phyloP scores from a whole-genome alignment of 2,888 invertebrate species.

The Rhaphigaster nebulosa region DNA sequence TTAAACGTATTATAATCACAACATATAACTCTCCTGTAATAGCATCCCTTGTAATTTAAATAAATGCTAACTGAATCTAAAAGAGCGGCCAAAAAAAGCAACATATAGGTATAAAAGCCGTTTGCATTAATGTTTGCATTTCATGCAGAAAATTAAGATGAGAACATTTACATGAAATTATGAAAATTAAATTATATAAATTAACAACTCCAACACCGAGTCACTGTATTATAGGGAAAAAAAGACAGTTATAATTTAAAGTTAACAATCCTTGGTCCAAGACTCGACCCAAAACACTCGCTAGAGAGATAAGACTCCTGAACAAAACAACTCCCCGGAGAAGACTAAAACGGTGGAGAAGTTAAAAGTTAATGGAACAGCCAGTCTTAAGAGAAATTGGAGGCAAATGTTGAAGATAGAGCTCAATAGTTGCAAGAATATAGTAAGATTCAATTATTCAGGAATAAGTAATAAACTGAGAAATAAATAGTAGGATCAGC shows the following conservation, averaged over 20 bases:
- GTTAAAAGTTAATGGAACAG: conserved; percentile 17
- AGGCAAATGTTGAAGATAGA: not conserved
- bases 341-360: not conserved
- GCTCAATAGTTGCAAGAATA: no score
- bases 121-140: no score
- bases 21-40: no score
- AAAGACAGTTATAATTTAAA: not conserved
- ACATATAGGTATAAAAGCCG: no score
- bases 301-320: not conserved
- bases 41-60: no score
- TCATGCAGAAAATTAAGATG: no score
- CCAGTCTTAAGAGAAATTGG: not conserved
- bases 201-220: not conserved
- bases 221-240: not conserved
- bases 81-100: no score
- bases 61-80: no score
- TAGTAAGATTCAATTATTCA: no score
- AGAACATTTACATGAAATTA: not conserved
- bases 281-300: not conserved
- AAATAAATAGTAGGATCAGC: no score
- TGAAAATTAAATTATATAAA: not conserved
- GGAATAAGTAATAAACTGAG: no score
- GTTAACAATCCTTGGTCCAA: not conserved
- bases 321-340: not conserved
- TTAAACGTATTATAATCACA: no score